Evolutionary conservation across 1,140 invertebrate genomes (phyloP), one percentile per base, ranked within the genome.

Genomic region (Drosophila santomea): DNA sequence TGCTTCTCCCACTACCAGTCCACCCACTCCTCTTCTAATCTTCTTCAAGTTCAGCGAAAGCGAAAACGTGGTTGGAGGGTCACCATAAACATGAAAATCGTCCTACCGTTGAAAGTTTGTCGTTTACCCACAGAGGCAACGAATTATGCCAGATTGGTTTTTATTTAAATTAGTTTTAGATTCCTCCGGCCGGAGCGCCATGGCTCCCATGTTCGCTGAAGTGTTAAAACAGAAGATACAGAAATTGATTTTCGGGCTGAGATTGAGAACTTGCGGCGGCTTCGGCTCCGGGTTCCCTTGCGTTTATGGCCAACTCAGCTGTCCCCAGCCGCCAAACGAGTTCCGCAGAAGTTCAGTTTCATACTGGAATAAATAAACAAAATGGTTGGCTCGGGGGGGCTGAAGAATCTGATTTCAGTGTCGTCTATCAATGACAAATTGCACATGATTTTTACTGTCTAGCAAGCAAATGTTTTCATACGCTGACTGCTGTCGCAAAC

Each of bases 101-200:
- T 86, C 81, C 74, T 72, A 68, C 74, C 50, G 72, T 55, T 66
- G 67, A 71, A 76, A 75, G 52, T 76, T 76, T 76, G 72, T 71
- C 68, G 66, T 35, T 48, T 36, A 44, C 36, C 17, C 59, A 35
- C 61, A 59, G 35, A 56, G 71, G 36, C 57, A 62, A 60, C 78
- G 66, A 78, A 88, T 88, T 86, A 86, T 86, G 83, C 83, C 79
- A 86, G 82, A 86, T 86, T 86, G 82, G 80, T 82, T 86, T 86
- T 86, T 86, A 86, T 86, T 88, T 79, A 86, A 86, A 86, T 86
- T 86, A 86, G 83, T 86, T 86, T 86, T 80, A 71, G 84, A 86
- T 82, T 81, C 64, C 63, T 61, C 51, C 6, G 48, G 32, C 32
- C 41, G 63, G 51, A 25, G 41, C 32, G 25, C 36, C 36, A 45